Evolutionary conservation across 2,797 vertebrate genomes (phyloP).

Genomic region (Tadarida brasiliensis): DNA sequence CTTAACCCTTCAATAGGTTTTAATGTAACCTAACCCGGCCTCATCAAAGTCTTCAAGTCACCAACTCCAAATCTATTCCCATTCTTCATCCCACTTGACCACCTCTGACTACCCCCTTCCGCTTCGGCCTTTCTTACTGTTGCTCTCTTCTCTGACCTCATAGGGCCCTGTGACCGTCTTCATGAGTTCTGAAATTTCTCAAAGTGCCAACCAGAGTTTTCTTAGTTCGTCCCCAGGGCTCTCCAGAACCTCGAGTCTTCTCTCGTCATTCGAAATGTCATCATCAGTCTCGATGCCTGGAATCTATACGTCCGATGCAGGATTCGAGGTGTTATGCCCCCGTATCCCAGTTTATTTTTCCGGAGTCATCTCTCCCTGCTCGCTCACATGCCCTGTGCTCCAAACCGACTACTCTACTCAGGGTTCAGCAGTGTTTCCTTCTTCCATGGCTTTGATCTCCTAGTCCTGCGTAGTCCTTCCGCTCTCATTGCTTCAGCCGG

Average conservation of each 20-base stretch:
- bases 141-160: not conserved
- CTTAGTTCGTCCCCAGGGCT: not conserved
- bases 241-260: not conserved
- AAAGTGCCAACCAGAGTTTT: not conserved
- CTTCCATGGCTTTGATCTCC: not conserved
- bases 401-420: too few species aligned
- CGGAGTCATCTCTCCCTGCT: not conserved
- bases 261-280: not conserved
- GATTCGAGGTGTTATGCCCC: not conserved
- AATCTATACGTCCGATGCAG: not conserved
- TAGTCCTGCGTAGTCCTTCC: not conserved
- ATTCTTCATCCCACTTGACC: not conserved
- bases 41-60: not conserved
- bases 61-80: not conserved
- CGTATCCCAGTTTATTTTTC: not conserved
- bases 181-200: conserved; percentile 15
- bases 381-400: not conserved
- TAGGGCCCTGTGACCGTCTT: not conserved
- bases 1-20: not conserved
- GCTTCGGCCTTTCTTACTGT: rapidly evolving
- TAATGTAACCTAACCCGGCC: too few species aligned
- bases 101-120: not conserved
- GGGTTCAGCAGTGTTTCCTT: not conserved
- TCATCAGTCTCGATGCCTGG: not conserved
- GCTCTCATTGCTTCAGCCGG: not conserved